Conservation (phyloP, 2,797 vertebrate species). For the Saguinus oedipus region DNA sequence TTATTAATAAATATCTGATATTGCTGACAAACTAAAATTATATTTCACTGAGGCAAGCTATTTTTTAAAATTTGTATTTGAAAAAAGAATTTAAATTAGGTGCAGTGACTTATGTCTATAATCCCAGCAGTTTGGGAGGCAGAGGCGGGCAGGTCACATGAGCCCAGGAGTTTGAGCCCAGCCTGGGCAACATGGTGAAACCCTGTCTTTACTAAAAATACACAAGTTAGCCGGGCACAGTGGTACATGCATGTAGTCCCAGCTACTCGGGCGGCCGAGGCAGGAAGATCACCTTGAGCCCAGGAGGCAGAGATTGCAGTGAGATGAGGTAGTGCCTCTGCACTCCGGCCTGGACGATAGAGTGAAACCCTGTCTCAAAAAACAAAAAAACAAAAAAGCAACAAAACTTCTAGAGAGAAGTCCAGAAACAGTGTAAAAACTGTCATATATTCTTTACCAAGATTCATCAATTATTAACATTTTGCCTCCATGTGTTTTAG, state of each 20-base stretch:
- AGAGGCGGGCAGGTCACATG: neutral
- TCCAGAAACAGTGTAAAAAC: neutral
- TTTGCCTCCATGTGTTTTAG: neutral
- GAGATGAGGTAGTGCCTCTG: neutral
- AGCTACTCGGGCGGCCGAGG: fast-evolving
- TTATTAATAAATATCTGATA: neutral
- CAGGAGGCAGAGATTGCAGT: neutral
- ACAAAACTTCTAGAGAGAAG: neutral
- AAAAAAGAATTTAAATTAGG: neutral
- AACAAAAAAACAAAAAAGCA: neutral
- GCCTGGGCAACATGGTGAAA: neutral
- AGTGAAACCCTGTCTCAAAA: neutral
- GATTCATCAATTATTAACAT: neutral
- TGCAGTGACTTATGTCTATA: neutral
- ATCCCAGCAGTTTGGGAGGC: neutral
- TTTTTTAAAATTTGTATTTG: neutral
- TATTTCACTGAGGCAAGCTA: neutral
- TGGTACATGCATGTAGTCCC: neutral
- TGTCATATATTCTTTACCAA: neutral
- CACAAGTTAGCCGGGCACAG: neutral
- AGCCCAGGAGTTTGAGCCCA: neutral
- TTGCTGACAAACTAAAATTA: neutral
- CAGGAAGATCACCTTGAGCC: too few species aligned
- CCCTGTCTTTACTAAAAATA: neutral
- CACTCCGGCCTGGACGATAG: neutral